Percentiles rank a stretch among this genome's conserved stretches.
Evolutionary conservation across 2,888 invertebrate genomes (phyloP).

Genomic region (Lepidonotus clava): DNA sequence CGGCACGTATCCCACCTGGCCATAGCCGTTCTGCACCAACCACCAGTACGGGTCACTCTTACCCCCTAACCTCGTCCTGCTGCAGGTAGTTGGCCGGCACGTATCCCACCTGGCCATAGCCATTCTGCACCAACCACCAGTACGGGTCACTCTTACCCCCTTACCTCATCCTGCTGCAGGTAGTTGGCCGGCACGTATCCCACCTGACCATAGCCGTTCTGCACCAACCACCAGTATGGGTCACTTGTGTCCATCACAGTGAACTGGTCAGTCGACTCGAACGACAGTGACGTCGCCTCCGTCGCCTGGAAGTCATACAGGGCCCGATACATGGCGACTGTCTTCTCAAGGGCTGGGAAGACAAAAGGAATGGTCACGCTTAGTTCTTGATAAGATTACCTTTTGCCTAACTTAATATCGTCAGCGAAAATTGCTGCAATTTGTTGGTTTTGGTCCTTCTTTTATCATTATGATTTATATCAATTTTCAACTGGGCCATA

Average conservation of each 20-base stretch:
- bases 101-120: slow-evolving; percentile 62
- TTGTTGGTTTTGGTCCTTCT: no score
- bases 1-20: slow-evolving; percentile 65
- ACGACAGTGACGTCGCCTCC: slow-evolving; percentile 59
- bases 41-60: slow-evolving; percentile 63
- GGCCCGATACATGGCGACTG: slow-evolving; percentile 61
- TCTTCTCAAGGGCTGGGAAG: not conserved
- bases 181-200: slow-evolving; percentile 66
- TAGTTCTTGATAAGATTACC: no score
- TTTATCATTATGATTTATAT: no score
- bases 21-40: slow-evolving; percentile 63
- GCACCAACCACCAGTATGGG: slow-evolving; percentile 64
- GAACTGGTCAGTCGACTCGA: slow-evolving; percentile 61
- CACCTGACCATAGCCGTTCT: slow-evolving; percentile 62
- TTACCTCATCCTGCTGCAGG: slow-evolving; percentile 60
- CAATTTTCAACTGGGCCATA: no score
- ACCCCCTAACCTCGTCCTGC: slow-evolving; percentile 61
- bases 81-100: slow-evolving; percentile 65
- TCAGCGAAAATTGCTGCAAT: no score
- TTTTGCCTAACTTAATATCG: no score
- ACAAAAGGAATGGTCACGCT: no score
- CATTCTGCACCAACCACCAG: slow-evolving; percentile 66
- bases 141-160: slow-evolving; percentile 56
- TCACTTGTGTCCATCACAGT: slow-evolving; percentile 63
- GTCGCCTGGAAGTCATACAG: slow-evolving; percentile 58